These are phyloP conservation scores for Trachymyrmex septentrionalis DNA, from an alignment of 1,140 invertebrate species.

Conservation along the genomic window DNA sequence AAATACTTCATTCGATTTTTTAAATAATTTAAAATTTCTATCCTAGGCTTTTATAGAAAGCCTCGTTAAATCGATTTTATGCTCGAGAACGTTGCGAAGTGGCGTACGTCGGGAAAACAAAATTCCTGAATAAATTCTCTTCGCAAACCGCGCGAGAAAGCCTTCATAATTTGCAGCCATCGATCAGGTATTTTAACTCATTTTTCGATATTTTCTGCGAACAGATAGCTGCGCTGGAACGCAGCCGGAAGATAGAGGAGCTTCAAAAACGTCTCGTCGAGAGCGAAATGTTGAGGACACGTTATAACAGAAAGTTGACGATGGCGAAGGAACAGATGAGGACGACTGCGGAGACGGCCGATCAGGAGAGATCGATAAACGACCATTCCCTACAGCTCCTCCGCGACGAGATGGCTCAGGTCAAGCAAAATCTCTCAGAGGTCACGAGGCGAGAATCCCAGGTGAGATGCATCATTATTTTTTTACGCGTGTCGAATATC, in stretches of 20 bases:
- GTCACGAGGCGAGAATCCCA: slow-evolving; percentile 91
- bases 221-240: slow-evolving; percentile 93
- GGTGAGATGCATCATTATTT: slow-evolving; percentile 72
- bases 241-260: slow-evolving; percentile 94
- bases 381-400: slow-evolving; percentile 90
- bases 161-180: slow-evolving; percentile 23
- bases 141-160: not conserved
- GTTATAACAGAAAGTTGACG: slow-evolving; percentile 91
- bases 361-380: slow-evolving; percentile 90
- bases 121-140: slow-evolving; percentile 11
- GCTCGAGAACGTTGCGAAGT: not conserved
- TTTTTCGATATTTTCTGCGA: slow-evolving; percentile 12
- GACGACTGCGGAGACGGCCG: slow-evolving; percentile 88
- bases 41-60: too few species aligned
- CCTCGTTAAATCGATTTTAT: slow-evolving; percentile 15
- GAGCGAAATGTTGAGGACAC: slow-evolving; percentile 90
- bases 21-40: not conserved
- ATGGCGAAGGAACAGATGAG: slow-evolving; percentile 91
- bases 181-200: slow-evolving; percentile 19
- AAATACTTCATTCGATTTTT: not conserved
- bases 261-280: slow-evolving; percentile 92
- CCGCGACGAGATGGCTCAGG: slow-evolving; percentile 90
- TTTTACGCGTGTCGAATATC: not conserved
- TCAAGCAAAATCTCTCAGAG: slow-evolving; percentile 91
- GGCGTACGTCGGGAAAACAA: slow-evolving; percentile 27